Conservation (phyloP, 1,140 invertebrate species). For the Trialeurodes vaporariorum region DNA sequence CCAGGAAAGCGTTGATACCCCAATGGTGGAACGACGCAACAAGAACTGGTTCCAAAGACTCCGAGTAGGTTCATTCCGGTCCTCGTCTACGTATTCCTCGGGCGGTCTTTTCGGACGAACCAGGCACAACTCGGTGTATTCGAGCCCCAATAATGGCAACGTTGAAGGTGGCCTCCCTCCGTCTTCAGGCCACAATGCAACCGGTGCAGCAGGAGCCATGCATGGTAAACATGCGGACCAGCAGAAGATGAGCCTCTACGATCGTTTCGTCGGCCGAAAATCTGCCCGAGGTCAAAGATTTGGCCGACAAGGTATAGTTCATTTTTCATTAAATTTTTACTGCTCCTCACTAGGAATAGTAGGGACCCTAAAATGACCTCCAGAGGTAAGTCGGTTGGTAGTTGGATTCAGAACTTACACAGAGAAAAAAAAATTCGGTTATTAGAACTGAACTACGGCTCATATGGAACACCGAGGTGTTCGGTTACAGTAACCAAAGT, state of each 20-base stretch:
- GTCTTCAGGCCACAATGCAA: constrained; percentile 25
- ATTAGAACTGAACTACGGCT: neutral
- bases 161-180: constrained; percentile 30
- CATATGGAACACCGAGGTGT: no score
- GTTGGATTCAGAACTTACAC: neutral
- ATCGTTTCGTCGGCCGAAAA: constrained; percentile 63
- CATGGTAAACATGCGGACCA: constrained; percentile 12
- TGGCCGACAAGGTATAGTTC: constrained; percentile 14
- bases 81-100: constrained; percentile 70
- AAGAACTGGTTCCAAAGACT: constrained; percentile 78
- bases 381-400: neutral
- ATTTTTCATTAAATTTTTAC: no score
- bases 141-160: constrained; percentile 58
- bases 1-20: constrained; percentile 77
- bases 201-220: constrained; percentile 27
- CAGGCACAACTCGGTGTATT: constrained; percentile 57
- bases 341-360: constrained; percentile 6
- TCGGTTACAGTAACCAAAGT: no score
- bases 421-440: neutral
- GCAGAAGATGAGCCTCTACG: constrained; percentile 65
- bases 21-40: constrained; percentile 57
- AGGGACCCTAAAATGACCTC: neutral
- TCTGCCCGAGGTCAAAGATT: constrained; percentile 48
- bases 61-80: constrained; percentile 66
- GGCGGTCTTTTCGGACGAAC: constrained; percentile 56